These are phyloP conservation scores for Pomatostomus ruficeps DNA, from an alignment of 2,113 vertebrate genomes.

Conservation along the genomic window DNA sequence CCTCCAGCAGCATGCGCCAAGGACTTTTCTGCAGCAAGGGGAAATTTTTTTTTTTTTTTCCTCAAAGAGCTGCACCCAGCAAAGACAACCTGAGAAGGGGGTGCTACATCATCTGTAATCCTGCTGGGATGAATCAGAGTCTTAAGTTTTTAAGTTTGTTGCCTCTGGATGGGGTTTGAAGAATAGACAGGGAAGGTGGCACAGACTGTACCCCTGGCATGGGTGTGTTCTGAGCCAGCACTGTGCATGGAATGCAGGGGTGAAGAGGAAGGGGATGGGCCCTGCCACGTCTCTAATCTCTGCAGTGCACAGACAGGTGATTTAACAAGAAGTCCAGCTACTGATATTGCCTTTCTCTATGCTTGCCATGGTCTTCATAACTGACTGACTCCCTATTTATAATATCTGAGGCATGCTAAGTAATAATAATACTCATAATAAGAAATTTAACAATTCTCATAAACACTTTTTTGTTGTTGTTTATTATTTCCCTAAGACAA, in stretches of 20 bases:
- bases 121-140: background rate
- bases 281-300: background rate
- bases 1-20: background rate
- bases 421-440: background rate
- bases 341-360: rapidly evolving
- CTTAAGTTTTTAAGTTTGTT: background rate
- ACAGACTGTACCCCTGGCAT: rapidly evolving
- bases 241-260: rapidly evolving
- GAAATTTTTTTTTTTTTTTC: background rate
- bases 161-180: background rate
- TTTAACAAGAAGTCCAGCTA: background rate
- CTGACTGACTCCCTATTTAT: background rate
- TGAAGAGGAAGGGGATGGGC: background rate
- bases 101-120: rapidly evolving
- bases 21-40: background rate
- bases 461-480: background rate
- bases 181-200: rapidly evolving
- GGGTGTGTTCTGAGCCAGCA: background rate
- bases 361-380: background rate
- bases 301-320: background rate
- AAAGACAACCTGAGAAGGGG: background rate
- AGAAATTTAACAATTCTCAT: background rate
- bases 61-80: background rate
- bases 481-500: background rate
- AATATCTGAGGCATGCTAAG: background rate